phyloP scores from a whole-genome alignment of 2,797 vertebrate genomes.

The Mormyrops boulengeri region DNA sequence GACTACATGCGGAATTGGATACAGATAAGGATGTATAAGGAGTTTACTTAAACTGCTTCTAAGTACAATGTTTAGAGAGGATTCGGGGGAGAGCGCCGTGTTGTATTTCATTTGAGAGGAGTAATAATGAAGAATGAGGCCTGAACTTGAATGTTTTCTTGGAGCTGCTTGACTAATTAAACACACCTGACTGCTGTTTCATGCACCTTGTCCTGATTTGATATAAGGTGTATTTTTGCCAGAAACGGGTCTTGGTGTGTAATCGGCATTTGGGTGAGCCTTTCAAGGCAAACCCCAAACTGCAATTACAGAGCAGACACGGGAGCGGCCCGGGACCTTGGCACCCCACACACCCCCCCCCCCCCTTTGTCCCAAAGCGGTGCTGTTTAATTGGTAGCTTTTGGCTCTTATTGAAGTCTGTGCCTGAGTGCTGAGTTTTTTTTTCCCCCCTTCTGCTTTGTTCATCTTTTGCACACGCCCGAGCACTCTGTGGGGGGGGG shows the following conservation, averaged over 20 bases:
- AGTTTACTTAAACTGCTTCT: not conserved
- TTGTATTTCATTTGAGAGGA: not conserved
- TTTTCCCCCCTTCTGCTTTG: not conserved
- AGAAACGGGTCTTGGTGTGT: slow-evolving; percentile 31
- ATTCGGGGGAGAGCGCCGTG: not conserved
- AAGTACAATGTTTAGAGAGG: not conserved
- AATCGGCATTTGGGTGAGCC: slow-evolving; percentile 33
- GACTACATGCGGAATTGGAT: not conserved
- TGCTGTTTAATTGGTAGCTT: slow-evolving; percentile 11
- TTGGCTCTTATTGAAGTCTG: slow-evolving; percentile 28
- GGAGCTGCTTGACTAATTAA: not conserved
- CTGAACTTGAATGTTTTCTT: not conserved
- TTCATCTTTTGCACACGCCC: slow-evolving; percentile 32
- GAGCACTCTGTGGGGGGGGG: slow-evolving; percentile 31
- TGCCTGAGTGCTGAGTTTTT: slow-evolving; percentile 35
- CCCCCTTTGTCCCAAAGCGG: slow-evolving; percentile 15
- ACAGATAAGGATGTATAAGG: not conserved
- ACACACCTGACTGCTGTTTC: slow-evolving; percentile 17
- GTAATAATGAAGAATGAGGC: not conserved
- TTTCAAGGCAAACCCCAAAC: slow-evolving; percentile 37
- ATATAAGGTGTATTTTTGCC: slow-evolving; percentile 38
- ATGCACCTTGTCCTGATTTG: slow-evolving; percentile 37
- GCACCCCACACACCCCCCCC: slow-evolving; percentile 10
- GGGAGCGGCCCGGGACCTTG: not conserved
- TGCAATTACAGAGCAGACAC: slow-evolving; percentile 28